Evolutionary conservation across 1,140 invertebrate genomes (phyloP), one percentile per base, ranked within the genome.

Genomic region (Macrocentrus cingulum): DNA sequence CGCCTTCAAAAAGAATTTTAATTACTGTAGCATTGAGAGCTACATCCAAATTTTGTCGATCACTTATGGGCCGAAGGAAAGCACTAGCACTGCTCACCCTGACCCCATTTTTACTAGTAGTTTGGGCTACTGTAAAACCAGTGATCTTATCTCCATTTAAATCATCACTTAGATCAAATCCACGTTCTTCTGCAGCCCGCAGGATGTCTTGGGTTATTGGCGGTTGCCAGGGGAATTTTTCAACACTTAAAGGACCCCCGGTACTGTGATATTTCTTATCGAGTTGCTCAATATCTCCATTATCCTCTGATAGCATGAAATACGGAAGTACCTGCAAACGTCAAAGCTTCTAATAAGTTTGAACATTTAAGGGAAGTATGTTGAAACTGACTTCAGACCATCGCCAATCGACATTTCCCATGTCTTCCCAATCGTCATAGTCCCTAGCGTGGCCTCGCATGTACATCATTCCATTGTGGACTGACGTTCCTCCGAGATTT

Each of bases 401-500:
- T 19, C 87, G 84, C 95, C 95, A 98, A 19, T 92, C 92, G 0
- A 81, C 80, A 62, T 92, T 94, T 0, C 96, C 96, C 52, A 88
- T 80, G 0, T 83, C 83, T 1, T 83, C 87, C 90, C 90, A 92
- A 9, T 85, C 77, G 63, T 92, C 84, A 70, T 89, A 92, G 73
- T 92, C 90, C 23, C 76, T 82, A 0, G 87, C 77, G 70, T 90
- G 84, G 0, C 91, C 91, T 34, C 90, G 81, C 59, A 87, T 85
- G 67, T 92, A 92, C 76, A 90, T 89, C 88, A 92, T 91, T 1
- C 87, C 89, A 67, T 93, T 92, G 57, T 90, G 83, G 0, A 83
- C 83, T 5, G 86, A 88, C 50, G 84, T 86, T 0, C 91, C 91
- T 20, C 90, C 91, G 0, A 94, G 76, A 7, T 91, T 89, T 83